Conservation (phyloP, 2,888 invertebrate genomes). For the Cenopis cana region DNA sequence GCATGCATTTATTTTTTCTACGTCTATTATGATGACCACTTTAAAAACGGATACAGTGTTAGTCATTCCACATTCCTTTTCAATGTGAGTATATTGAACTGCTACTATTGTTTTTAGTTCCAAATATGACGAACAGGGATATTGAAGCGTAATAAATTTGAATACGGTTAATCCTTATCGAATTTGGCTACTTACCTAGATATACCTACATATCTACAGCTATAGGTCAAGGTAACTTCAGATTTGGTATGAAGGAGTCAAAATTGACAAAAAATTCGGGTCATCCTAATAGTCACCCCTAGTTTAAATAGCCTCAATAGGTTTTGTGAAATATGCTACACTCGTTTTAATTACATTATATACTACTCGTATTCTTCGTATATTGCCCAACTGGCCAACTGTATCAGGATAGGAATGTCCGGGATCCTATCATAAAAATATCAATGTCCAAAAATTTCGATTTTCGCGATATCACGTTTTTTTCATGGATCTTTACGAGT, state of each 20-base stretch:
- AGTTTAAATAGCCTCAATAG: too few relatives aligned
- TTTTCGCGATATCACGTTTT: too few relatives aligned
- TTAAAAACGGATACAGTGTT: constrained; percentile 36
- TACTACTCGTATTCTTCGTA: too few relatives aligned
- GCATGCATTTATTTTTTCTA: constrained; percentile 34
- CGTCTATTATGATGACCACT: constrained; percentile 22
- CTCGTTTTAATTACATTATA: too few relatives aligned
- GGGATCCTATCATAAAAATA: too few relatives aligned
- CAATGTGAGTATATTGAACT: constrained; percentile 29
- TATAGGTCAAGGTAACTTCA: not conserved
- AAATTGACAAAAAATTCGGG: too few relatives aligned
- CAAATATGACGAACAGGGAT: constrained; percentile 30
- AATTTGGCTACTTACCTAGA: constrained; percentile 12
- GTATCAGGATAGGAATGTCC: too few relatives aligned
- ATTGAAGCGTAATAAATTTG: constrained; percentile 27
- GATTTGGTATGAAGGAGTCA: not conserved
- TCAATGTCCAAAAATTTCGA: too few relatives aligned
- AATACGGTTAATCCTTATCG: constrained; percentile 19
- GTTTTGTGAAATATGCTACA: too few relatives aligned
- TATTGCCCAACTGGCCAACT: too few relatives aligned
- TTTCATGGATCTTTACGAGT: too few relatives aligned
- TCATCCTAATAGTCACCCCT: too few relatives aligned
- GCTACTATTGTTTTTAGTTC: constrained; percentile 36
- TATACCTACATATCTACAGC: not conserved
- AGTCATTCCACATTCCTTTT: constrained; percentile 43